phyloP scores from a whole-genome alignment of 2,113 vertebrate genomes.

The Sylvia atricapilla region DNA sequence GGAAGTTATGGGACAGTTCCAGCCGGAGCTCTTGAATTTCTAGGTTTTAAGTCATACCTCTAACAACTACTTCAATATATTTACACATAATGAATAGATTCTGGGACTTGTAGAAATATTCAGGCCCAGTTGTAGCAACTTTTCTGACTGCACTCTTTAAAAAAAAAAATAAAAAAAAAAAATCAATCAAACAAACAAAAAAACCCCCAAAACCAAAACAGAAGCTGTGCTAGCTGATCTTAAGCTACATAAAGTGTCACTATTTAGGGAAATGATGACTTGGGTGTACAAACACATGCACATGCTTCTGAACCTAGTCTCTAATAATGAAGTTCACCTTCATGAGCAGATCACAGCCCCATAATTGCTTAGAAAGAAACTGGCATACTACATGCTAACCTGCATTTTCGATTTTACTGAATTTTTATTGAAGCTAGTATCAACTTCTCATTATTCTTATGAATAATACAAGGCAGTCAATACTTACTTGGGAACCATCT shows the following conservation, averaged over 20 bases:
- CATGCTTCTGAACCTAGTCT: not conserved
- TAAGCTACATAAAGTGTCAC: not conserved
- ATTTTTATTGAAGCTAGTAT: not conserved
- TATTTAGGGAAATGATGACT: not conserved
- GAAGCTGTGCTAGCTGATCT: not conserved
- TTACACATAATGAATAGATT: not conserved
- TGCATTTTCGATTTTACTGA: not conserved
- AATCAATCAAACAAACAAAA: not conserved
- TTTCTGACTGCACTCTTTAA: not conserved
- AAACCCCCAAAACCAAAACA: not conserved
- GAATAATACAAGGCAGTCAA: not conserved
- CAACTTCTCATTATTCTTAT: not conserved
- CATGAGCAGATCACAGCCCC: not conserved
- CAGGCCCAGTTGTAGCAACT: not conserved
- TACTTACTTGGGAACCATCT: not conserved
- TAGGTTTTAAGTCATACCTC: slow-evolving; percentile 65
- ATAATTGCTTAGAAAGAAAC: not conserved
- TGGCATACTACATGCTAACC: not conserved
- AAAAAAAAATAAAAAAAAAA: not conserved
- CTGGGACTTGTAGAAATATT: not conserved
- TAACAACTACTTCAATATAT: not conserved
- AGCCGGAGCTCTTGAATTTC: slow-evolving; percentile 54
- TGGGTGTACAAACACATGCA: slow-evolving; percentile 12
- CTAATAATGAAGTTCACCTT: not conserved
- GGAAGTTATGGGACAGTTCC: not conserved